These are phyloP conservation scores for Rhyacichthys aspro DNA, from an alignment of 2,797 vertebrate species.

Conservation along the genomic window DNA sequence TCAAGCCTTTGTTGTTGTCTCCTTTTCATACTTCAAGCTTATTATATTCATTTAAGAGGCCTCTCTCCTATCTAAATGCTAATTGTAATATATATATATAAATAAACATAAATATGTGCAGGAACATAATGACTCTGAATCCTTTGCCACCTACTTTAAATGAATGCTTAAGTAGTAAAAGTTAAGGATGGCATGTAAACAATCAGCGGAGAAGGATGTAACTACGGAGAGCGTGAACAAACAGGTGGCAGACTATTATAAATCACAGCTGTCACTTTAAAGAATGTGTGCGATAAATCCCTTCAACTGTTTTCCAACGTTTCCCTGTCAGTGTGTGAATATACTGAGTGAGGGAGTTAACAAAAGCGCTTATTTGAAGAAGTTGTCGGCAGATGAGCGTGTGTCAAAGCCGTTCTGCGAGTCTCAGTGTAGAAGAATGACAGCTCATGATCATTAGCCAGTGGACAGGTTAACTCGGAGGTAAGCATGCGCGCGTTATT, in stretches of 20 bases:
- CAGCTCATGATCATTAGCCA: constrained; percentile 4
- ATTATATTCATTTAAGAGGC: neutral
- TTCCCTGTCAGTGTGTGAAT: neutral
- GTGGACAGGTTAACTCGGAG: neutral
- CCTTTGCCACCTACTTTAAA: neutral
- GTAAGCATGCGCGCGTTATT: neutral
- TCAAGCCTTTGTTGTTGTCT: neutral
- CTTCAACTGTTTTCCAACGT: neutral
- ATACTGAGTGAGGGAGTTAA: neutral
- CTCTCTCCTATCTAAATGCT: constrained; percentile 8
- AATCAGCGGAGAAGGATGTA: no score
- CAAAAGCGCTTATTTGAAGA: neutral
- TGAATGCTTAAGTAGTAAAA: neutral
- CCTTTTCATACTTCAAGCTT: neutral
- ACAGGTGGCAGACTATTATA: neutral
- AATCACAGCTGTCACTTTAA: neutral
- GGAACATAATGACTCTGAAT: neutral
- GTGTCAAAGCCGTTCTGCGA: constrained; percentile 9
- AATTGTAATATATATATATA: neutral
- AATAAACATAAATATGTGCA: neutral
- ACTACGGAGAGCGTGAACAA: neutral
- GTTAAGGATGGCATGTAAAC: neutral
- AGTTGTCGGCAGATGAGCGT: neutral
- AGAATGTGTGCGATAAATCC: neutral
- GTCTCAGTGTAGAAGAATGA: neutral